A percentile compares a stretch with the other conserved stretches of the same genome.
Conservation (phyloP, 2,113 vertebrate genomes). For the Rallus limicola region DNA sequence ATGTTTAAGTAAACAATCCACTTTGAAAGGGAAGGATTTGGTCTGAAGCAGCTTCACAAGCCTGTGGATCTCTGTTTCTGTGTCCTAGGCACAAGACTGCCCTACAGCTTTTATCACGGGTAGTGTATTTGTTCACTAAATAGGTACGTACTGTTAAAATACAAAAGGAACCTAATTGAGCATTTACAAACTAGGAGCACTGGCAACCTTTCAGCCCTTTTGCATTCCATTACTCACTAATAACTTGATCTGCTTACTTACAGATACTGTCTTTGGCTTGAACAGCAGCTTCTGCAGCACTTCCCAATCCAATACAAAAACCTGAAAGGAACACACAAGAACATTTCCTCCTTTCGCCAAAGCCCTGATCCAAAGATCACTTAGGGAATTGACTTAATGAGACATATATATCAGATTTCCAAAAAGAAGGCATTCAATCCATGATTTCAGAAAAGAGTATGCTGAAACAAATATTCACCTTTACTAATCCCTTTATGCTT, state of each 20-base stretch:
- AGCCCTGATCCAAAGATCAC: background rate
- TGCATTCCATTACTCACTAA: background rate
- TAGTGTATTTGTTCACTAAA: background rate
- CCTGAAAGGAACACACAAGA: background rate
- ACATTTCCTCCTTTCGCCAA: background rate
- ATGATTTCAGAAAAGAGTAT: background rate
- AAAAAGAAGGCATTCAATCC: background rate
- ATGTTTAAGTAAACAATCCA: background rate
- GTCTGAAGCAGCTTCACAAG: background rate
- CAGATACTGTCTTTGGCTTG: background rate
- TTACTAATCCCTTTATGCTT: background rate
- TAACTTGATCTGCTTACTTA: background rate
- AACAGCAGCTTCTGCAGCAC: background rate
- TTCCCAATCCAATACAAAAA: background rate
- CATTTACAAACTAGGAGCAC: background rate
- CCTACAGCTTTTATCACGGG: background rate
- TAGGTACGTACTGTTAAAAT: background rate
- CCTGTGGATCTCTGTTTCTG: background rate
- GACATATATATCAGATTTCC: background rate
- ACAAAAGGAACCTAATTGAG: background rate
- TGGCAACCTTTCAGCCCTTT: background rate
- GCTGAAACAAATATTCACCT: background rate
- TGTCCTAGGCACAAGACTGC: background rate
- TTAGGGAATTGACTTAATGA: background rate
- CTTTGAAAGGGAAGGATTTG: background rate